Percentiles rank a stretch among this genome's conserved stretches.
Evolutionary conservation across 2,888 invertebrate species (phyloP).

Genomic region (Volucella inanis): DNA sequence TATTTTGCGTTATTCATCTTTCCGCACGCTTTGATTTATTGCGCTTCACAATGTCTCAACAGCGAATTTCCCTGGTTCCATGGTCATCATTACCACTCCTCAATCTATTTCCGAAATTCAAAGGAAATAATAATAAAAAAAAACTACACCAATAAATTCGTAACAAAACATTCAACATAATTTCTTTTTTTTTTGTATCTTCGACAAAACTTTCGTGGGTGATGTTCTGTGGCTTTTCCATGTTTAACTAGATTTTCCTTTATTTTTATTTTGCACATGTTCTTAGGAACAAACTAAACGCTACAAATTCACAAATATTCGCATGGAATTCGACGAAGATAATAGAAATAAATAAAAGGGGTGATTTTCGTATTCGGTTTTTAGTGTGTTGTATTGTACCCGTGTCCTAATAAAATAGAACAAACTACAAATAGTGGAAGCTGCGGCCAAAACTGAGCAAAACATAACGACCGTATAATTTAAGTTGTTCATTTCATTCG

Average conservation of each 20-base stretch:
- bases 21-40: slow-evolving; percentile 2
- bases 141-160: not conserved
- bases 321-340: not conserved
- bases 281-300: not conserved
- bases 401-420: slow-evolving; percentile 1
- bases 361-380: not conserved
- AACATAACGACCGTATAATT: not conserved
- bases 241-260: not conserved
- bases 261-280: not conserved
- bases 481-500: not conserved
- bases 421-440: not conserved
- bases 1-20: not conserved
- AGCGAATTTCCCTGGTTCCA: not conserved
- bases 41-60: slow-evolving; percentile 5
- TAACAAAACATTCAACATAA: slow-evolving; percentile 1
- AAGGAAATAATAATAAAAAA: not conserved
- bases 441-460: slow-evolving; percentile 26
- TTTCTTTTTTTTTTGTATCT: slow-evolving; percentile 2
- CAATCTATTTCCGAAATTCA: slow-evolving; percentile 9
- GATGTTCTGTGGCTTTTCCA: slow-evolving; percentile 14
- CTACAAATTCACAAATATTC: slow-evolving; percentile 14
- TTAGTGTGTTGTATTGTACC: not conserved
- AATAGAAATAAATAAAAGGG: not conserved
- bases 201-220: slow-evolving; percentile 11
- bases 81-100: slow-evolving; percentile 12